phyloP scores from a whole-genome alignment of 1,140 invertebrate species.

The Goniozus legneri region DNA sequence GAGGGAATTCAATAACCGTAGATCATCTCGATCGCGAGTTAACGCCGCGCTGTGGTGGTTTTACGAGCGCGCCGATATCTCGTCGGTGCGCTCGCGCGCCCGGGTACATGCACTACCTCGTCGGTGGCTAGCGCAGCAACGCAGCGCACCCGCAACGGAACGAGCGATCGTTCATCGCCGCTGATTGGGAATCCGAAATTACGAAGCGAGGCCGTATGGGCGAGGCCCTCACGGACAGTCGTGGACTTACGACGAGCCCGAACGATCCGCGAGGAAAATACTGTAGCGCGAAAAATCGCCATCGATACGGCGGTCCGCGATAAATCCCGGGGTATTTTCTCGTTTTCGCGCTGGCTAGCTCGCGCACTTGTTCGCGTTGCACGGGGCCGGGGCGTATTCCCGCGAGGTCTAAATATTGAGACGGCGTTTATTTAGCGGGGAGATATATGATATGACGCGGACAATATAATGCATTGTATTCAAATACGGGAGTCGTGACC shows the following conservation, averaged over 20 bases:
- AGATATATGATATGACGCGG: conserved; percentile 56
- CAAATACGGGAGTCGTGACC: conserved; percentile 56
- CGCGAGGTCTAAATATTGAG: conserved; percentile 54
- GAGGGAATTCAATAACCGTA: conserved; percentile 41
- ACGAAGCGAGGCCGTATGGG: no score
- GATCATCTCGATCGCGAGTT: conserved; percentile 35
- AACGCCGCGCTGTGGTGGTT: conserved; percentile 19
- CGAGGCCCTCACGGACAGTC: no score
- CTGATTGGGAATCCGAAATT: conserved; percentile 23
- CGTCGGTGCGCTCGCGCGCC: conserved; percentile 4
- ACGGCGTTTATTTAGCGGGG: conserved; percentile 52
- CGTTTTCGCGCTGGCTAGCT: no score
- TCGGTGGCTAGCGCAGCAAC: no score
- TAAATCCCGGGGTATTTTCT: no score
- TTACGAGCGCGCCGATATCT: conserved; percentile 18
- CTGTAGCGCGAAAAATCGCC: no score
- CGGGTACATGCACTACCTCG: no score
- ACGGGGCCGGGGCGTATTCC: conserved; percentile 12
- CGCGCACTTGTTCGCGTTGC: no score
- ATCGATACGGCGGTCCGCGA: no score
- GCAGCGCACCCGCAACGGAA: no score
- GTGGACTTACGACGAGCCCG: no score
- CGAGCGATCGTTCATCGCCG: conserved; percentile 16
- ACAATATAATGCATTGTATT: conserved; percentile 59
- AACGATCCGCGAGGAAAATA: not conserved